Base-by-base conservation (phyloP, 2,888 invertebrate genomes). In the Hydrotaea cyrtoneurina region DNA sequence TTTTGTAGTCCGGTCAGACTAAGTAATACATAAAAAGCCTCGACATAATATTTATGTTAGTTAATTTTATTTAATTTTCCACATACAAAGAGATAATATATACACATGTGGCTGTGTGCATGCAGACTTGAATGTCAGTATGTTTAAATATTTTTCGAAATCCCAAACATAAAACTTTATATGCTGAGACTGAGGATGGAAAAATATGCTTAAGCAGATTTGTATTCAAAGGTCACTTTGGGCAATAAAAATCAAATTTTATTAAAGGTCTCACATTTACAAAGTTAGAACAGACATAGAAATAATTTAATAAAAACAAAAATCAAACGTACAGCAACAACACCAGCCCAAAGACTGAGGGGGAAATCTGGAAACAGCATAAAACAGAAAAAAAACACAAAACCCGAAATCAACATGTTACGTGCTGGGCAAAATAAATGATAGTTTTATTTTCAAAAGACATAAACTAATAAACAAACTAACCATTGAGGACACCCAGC, bases 401-500 rank as follows among this genome's bases (percentile, higher is more conserved):
- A 62, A 53, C 50, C n/a, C 59, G 21, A 82, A 75, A 74, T 82
- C 82, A 78, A 82, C 82, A 57, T 78, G 69, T 82, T 82, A 82
- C 82, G 82, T 82, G 82, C 74, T 71, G 53, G 57, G 75, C 71
- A 82, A 75, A 78, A 71, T 71, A 71, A 75, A 82, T 82, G 39
- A 64, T 77, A 64, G 77, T 77, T 81, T 81, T 73, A 62, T 50
- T 53, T 71, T 55, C 3, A 71, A 74, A 74, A 43, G 39, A 71
- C 39, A 53, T 62, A 75, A 71, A 75, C 75, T 75, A 80, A 71
- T 62, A 62, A 71, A 80, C 75, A 69, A 80, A 80, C 69, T 59
- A 74, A 71, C 36, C 62, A 59, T 46, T 62, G 21, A 26, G 59
- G 36, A 71, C 69, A 43, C 23, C 1, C 8, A 53, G 21, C 19